These are phyloP conservation scores for Varecia variegata DNA, from an alignment of 2,797 vertebrate genomes.

Conservation along the genomic window DNA sequence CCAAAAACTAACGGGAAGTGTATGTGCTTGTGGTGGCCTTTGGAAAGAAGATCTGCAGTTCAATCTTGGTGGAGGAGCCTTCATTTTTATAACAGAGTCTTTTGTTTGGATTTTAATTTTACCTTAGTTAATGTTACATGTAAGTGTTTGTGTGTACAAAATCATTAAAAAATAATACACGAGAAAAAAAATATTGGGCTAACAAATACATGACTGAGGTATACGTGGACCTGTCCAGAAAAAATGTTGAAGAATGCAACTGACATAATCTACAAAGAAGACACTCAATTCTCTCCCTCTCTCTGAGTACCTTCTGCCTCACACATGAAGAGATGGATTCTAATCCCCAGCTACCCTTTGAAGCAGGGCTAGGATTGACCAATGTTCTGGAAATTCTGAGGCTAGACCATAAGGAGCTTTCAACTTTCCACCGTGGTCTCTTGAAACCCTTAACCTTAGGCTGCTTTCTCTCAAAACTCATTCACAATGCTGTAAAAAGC, in stretches of 20 bases:
- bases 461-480: background rate
- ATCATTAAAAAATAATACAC: background rate
- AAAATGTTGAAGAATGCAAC: rapidly evolving
- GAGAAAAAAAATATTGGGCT: background rate
- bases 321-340: background rate
- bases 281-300: background rate
- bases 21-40: background rate
- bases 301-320: background rate
- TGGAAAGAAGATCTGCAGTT: background rate
- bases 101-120: background rate
- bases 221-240: background rate
- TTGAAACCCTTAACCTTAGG: background rate
- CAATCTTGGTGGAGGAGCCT: background rate
- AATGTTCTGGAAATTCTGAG: background rate
- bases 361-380: background rate
- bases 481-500: background rate
- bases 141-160: background rate
- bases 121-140: background rate
- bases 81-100: background rate
- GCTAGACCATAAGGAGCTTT: background rate
- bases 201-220: no score
- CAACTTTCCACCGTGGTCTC: background rate
- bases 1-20: background rate
- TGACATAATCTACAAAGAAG: background rate
- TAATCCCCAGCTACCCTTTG: no score